phyloP scores from a whole-genome alignment of 2,113 vertebrate species.

The Oryzias melastigma region DNA sequence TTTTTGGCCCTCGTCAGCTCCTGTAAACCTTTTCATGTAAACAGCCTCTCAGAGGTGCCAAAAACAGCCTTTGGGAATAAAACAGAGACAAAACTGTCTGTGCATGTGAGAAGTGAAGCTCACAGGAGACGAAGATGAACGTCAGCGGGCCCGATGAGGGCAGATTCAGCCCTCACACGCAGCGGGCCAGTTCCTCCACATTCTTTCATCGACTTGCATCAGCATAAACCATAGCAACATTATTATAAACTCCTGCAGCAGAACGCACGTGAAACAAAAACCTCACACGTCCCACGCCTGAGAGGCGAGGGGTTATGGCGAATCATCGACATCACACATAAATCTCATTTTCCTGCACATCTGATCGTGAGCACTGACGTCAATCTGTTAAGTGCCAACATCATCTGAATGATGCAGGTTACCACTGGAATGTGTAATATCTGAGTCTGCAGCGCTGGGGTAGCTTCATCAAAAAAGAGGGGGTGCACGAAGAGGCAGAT shows the following conservation, averaged over 20 bases:
- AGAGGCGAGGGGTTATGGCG: background rate
- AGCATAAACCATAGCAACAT: slow-evolving; percentile 58
- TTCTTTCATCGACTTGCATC: slow-evolving; percentile 52
- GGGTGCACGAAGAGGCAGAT: slow-evolving; percentile 9
- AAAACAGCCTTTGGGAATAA: slow-evolving; percentile 19
- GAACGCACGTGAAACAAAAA: slow-evolving; percentile 2
- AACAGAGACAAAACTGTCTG: background rate
- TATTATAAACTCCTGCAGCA: slow-evolving; percentile 46
- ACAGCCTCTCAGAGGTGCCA: slow-evolving; percentile 17
- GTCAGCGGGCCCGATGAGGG: slow-evolving; percentile 24
- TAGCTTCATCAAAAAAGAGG: slow-evolving; percentile 25
- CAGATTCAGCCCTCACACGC: slow-evolving; percentile 42
- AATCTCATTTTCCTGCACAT: slow-evolving; percentile 11
- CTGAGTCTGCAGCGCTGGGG: slow-evolving; percentile 46
- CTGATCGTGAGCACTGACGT: slow-evolving; percentile 33
- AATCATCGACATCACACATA: slow-evolving; percentile 3
- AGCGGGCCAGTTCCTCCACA: slow-evolving; percentile 50
- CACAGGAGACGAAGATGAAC: slow-evolving; percentile 8
- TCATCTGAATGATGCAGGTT: slow-evolving; percentile 51
- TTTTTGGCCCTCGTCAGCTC: slow-evolving; percentile 46
- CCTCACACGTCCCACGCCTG: too few relatives aligned
- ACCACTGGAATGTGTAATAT: slow-evolving; percentile 52
- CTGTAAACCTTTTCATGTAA: slow-evolving; percentile 53
- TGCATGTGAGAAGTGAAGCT: too few relatives aligned
- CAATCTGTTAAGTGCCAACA: slow-evolving; percentile 43